phyloP scores from a whole-genome alignment of 2,797 vertebrate species.

The Gobio occitaniae region DNA sequence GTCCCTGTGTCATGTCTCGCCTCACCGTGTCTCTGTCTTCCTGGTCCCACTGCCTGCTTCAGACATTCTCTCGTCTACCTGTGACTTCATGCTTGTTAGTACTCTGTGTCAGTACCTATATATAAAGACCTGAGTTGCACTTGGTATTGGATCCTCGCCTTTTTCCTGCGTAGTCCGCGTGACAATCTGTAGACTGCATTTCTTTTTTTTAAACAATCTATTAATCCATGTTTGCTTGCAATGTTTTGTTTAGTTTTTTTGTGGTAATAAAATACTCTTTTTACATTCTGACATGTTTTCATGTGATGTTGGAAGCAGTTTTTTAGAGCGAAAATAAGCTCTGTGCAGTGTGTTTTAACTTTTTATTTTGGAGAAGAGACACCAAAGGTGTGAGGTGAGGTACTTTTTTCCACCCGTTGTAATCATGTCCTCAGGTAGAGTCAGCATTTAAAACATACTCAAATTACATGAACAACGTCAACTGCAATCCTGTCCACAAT shows the following conservation, averaged over 20 bases:
- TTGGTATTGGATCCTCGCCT: too few species aligned
- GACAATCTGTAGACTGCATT: neutral
- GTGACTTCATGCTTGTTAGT: too few species aligned
- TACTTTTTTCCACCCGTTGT: slow-evolving; percentile 22
- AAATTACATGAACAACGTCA: slow-evolving; percentile 33
- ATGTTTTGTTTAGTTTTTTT: neutral
- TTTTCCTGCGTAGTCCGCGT: too few species aligned
- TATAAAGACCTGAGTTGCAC: too few species aligned
- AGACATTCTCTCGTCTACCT: too few species aligned
- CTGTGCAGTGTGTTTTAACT: neutral
- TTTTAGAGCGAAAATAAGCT: neutral
- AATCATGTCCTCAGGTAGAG: slow-evolving; percentile 26
- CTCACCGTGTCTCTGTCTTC: too few species aligned
- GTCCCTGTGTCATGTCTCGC: too few species aligned
- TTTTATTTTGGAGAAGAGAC: slow-evolving; percentile 16
- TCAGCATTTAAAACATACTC: slow-evolving; percentile 37
- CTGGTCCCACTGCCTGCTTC: too few species aligned
- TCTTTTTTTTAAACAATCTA: neutral
- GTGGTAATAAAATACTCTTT: neutral
- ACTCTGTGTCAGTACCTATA: too few species aligned
- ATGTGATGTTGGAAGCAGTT: neutral
- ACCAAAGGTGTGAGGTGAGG: slow-evolving; percentile 11
- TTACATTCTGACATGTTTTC: neutral
- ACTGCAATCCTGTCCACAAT: neutral
- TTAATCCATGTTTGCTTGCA: neutral